These are phyloP conservation scores for Luperina testacea DNA, from an alignment of 2,888 invertebrate species.

Conservation along the genomic window DNA sequence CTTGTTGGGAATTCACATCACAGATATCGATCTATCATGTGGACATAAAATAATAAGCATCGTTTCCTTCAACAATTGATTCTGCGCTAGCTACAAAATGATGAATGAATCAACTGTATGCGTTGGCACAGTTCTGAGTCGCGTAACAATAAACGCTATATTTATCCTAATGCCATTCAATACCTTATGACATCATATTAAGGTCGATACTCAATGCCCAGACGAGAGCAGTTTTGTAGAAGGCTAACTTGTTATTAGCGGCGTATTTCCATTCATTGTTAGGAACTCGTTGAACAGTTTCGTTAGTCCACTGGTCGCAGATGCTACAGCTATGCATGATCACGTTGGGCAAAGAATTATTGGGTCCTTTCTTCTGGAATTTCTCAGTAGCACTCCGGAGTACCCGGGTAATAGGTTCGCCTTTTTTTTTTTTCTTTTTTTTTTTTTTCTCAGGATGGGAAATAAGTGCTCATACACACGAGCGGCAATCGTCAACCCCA, in stretches of 20 bases:
- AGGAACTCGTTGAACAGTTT: not conserved
- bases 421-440: no score
- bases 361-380: not conserved
- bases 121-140: conserved; percentile 26
- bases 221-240: conserved; percentile 16
- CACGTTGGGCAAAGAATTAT: not conserved
- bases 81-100: not conserved
- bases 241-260: not conserved
- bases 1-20: not conserved
- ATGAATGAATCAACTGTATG: conserved; percentile 45
- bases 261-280: no score
- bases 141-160: conserved; percentile 55
- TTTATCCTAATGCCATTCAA: conserved; percentile 51
- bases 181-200: conserved; percentile 49
- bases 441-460: no score
- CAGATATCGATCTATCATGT: not conserved
- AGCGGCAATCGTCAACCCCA: no score
- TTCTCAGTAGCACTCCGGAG: not conserved
- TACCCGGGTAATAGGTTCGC: not conserved
- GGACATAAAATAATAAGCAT: not conserved
- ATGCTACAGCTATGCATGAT: not conserved
- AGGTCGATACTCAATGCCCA: conserved; percentile 24
- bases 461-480: no score
- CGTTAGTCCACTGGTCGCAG: not conserved
- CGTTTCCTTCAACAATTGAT: conserved; percentile 7